Conservation (phyloP, 2,113 vertebrate species). For the Cyanistes caeruleus region DNA sequence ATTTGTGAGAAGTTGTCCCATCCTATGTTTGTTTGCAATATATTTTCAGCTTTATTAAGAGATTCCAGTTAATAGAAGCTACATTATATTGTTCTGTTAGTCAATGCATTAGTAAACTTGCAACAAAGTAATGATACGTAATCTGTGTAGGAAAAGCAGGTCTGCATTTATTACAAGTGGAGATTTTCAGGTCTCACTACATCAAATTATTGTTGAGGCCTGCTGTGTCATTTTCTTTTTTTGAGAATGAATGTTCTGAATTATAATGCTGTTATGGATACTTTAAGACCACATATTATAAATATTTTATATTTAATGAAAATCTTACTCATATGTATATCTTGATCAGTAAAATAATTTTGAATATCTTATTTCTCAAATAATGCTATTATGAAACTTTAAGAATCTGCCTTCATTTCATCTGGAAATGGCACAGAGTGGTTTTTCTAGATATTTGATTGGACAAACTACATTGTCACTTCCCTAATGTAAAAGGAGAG, state of each 20-base stretch:
- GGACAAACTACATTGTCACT: not conserved
- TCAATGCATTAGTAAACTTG: not conserved
- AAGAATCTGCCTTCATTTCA: not conserved
- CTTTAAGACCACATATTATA: not conserved
- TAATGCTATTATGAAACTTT: not conserved
- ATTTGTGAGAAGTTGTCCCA: not conserved
- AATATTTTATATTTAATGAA: not conserved
- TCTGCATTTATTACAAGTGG: not conserved
- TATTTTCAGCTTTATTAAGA: not conserved
- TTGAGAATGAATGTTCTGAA: not conserved
- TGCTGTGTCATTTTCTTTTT: not conserved
- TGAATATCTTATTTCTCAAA: not conserved
- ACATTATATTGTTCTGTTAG: not conserved
- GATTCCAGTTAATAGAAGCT: not conserved
- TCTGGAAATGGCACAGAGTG: not conserved
- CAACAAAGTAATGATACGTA: not conserved
- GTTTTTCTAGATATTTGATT: not conserved
- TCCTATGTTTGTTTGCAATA: not conserved
- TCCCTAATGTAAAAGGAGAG: not conserved
- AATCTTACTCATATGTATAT: not conserved
- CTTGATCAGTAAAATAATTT: not conserved
- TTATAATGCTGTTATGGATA: not conserved
- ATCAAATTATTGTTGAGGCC: not conserved
- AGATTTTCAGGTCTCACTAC: not conserved
- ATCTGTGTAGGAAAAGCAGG: not conserved